phyloP scores from a whole-genome alignment of 2,888 invertebrate genomes.

The Proisotoma minuta region DNA sequence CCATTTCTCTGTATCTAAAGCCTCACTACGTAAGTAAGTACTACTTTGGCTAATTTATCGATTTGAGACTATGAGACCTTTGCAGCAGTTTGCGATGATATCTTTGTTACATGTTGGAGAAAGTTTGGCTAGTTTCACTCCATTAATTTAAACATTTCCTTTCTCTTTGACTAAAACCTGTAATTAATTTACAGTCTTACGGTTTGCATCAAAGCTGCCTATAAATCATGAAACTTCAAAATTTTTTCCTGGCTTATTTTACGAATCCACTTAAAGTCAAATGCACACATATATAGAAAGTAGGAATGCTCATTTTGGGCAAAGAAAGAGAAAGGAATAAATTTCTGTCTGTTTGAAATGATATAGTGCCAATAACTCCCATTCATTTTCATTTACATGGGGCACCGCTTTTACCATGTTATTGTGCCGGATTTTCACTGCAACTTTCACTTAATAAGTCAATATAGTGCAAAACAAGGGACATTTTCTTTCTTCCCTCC shows the following conservation, averaged over 20 bases:
- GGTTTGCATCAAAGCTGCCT: not conserved
- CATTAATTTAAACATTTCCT: not conserved
- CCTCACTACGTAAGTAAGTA: too few relatives aligned
- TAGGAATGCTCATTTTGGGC: not conserved
- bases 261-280: not conserved
- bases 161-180: not conserved
- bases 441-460: too few relatives aligned
- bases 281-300: too few relatives aligned
- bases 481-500: too few relatives aligned
- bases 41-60: too few relatives aligned
- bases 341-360: not conserved
- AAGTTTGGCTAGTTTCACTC: not conserved
- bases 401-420: too few relatives aligned
- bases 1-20: too few relatives aligned
- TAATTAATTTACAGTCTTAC: not conserved
- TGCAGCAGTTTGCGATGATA: too few relatives aligned
- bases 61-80: too few relatives aligned
- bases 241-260: not conserved
- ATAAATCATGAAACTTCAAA: not conserved
- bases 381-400: not conserved
- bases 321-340: not conserved
- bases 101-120: too few relatives aligned
- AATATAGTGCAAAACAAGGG: too few relatives aligned
- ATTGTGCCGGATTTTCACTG: too few relatives aligned
- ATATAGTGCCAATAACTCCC: not conserved